phyloP scores from a whole-genome alignment of 2,888 invertebrate species.

The Alloscopus bannaensis region DNA sequence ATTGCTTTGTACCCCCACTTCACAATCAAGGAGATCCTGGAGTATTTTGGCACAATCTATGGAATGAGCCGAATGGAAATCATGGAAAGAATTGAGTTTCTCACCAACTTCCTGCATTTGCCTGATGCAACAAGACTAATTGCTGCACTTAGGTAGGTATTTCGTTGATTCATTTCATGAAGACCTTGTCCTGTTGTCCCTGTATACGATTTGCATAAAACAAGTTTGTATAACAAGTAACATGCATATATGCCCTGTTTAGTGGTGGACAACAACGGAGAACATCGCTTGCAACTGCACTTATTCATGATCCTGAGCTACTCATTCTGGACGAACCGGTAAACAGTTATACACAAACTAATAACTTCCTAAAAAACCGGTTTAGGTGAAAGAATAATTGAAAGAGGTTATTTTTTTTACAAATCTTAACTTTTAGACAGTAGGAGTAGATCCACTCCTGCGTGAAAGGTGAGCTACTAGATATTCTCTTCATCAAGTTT shows the following conservation, averaged over 20 bases:
- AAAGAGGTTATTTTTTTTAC: neutral
- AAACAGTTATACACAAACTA: neutral
- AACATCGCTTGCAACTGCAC: conserved; percentile 76
- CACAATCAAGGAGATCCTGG: conserved; percentile 58
- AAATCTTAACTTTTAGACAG: conserved; percentile 29
- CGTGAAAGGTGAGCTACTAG: conserved; percentile 34
- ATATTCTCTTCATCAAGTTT: neutral
- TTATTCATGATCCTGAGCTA: conserved; percentile 76
- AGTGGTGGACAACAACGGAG: conserved; percentile 76
- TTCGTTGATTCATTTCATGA: too few species aligned
- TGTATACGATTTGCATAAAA: neutral
- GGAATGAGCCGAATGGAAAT: conserved; percentile 58
- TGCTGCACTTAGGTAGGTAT: conserved; percentile 40
- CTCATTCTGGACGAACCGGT: conserved; percentile 91
- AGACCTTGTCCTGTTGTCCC: neutral
- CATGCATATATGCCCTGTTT: conserved; percentile 16
- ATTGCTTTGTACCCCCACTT: conserved; percentile 61
- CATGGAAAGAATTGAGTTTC: conserved; percentile 44
- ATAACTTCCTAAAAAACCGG: neutral
- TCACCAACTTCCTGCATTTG: conserved; percentile 54
- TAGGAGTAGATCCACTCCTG: conserved; percentile 42
- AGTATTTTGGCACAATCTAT: conserved; percentile 65
- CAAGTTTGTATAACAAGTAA: neutral
- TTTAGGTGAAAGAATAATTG: neutral
- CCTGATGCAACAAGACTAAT: conserved; percentile 44